Base-by-base conservation (phyloP, 2,797 vertebrate species). In the Sebastolobus alascanus region DNA sequence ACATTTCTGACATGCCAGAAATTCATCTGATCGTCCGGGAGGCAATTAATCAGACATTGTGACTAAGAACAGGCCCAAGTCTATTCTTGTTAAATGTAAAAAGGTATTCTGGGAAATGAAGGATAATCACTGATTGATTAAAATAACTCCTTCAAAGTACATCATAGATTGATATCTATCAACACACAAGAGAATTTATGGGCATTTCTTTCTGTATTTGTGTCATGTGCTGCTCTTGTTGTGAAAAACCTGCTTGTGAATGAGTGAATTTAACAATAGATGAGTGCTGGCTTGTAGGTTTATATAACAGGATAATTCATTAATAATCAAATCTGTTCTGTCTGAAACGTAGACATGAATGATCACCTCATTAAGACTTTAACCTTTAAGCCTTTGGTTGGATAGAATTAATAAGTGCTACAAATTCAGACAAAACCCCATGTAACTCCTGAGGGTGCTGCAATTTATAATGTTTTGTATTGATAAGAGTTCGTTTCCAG, bases 331-430 rank as follows among this genome's bases (percentile, higher is more conserved):
- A 59, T 37, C 14, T 64, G 5, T 38, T 73, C 25, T 13, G 35
- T 56, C 37, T 50, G 29, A 64, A n/a, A 20, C 4, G 0, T 18
- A 22, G n/a, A 25, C 14, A 22, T 55, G 13, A 46, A 67, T 40
- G 1, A 68, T 73, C 56, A 3, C 29, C 22, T 77, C 35, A 61
- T 82, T 72, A 61, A 22, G 46, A 55, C 31, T 66, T 55, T 27
- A n/a, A 67, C 46, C 56, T 68, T 77, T 56, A 37, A 50, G 27
- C 11, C 4, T 67, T 54, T 25, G 31, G 3, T 31, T 71, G 6
- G 37, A 35, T 2, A 25, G 2, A 64, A 43, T 55, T 8, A n/a
- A 3, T 12, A 40, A 14, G 20, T 52, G 9, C 27, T 40, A 14
- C 12, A 16, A 18, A 35, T 52, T 29, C 12, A 60, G 16, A 59